Evolutionary conservation across 2,113 vertebrate genomes (phyloP).

Genomic region (Peucedramus taeniatus): DNA sequence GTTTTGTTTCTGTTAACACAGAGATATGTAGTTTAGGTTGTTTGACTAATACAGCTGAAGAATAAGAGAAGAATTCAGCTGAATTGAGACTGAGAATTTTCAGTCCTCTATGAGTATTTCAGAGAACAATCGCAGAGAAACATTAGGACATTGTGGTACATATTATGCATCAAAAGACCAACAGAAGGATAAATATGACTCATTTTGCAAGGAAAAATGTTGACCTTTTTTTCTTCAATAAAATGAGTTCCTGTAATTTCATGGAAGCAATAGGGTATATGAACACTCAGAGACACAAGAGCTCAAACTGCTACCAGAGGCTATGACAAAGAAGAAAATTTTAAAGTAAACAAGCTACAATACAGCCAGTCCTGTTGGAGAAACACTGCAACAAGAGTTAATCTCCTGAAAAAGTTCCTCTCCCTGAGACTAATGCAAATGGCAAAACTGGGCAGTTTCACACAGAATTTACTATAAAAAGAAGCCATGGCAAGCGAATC

Average conservation of each 20-base stretch:
- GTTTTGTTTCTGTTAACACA: neutral
- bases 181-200: constrained; percentile 5
- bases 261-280: neutral
- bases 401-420: neutral
- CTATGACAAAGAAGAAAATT: neutral
- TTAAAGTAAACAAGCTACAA: neutral
- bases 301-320: neutral
- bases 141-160: neutral
- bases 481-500: neutral
- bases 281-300: neutral
- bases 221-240: constrained; percentile 10
- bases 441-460: neutral
- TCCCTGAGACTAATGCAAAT: neutral
- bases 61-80: constrained; percentile 20
- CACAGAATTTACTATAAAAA: neutral
- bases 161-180: neutral
- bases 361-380: neutral
- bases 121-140: neutral
- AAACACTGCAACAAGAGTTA: neutral
- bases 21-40: neutral
- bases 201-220: constrained; percentile 26
- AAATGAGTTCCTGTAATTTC: neutral
- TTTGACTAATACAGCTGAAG: constrained; percentile 28
- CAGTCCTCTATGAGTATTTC: constrained; percentile 2
- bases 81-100: constrained; percentile 45